Conservation (phyloP, 2,113 vertebrate genomes). For the Anser brachyrhynchus region DNA sequence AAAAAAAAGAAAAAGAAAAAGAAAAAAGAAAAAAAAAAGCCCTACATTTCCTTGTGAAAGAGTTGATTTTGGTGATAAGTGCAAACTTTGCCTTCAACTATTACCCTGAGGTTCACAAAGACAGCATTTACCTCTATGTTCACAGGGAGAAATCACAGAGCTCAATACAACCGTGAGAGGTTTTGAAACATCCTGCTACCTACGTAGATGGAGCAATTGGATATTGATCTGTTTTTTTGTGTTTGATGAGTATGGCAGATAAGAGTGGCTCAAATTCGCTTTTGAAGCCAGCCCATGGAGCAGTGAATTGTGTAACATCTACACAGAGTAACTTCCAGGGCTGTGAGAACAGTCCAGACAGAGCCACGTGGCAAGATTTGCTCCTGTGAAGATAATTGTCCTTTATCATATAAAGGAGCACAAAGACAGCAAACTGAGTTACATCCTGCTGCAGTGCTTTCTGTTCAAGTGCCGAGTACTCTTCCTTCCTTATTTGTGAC, state of each 20-base stretch:
- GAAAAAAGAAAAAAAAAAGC: neutral
- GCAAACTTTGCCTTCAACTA: neutral
- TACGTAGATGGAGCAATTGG: neutral
- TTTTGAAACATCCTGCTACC: neutral
- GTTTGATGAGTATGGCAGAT: neutral
- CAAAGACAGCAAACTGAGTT: neutral
- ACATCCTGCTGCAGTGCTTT: neutral
- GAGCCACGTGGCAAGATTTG: neutral
- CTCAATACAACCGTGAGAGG: fast-evolving
- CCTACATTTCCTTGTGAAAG: neutral
- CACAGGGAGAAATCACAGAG: neutral
- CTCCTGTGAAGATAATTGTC: neutral
- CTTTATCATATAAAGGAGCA: neutral
- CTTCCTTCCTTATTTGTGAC: neutral
- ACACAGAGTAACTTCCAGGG: neutral
- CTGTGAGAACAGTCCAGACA: neutral
- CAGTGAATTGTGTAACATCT: neutral
- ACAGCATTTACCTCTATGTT: neutral
- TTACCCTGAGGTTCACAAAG: neutral
- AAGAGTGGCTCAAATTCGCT: neutral
- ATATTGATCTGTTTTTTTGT: neutral
- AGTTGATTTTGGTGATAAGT: neutral
- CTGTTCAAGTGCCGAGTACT: neutral
- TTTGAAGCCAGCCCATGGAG: neutral
- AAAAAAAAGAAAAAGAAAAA: neutral